These are phyloP conservation scores for Tetanocera ferruginea DNA, from an alignment of 2,888 invertebrate species.

Conservation along the genomic window DNA sequence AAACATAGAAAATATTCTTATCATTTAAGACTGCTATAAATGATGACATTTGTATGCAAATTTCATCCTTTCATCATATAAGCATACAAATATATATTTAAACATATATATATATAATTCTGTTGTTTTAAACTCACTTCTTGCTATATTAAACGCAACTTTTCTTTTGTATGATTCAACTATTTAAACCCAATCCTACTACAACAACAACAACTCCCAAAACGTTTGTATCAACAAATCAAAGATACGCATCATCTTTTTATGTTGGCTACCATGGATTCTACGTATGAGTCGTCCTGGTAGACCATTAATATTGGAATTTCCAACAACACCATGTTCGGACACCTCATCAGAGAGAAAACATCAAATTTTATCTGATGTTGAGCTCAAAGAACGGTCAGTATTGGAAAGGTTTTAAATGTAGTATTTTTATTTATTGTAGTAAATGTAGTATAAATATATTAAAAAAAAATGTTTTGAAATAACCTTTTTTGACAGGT, in stretches of 20 bases:
- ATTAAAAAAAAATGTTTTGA: no score
- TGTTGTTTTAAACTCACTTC: not conserved
- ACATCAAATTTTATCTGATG: conserved; percentile 82
- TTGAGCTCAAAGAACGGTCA: conserved; percentile 85
- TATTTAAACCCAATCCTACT: not conserved
- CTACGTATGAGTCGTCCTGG: conserved; percentile 90
- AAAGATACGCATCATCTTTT: conserved; percentile 90
- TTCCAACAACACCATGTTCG: conserved; percentile 72
- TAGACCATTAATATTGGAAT: conserved; percentile 71
- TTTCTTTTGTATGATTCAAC: not conserved
- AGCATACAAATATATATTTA: not conserved
- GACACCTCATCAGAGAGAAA: conserved; percentile 76
- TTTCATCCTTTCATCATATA: not conserved
- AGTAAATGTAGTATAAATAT: no score
- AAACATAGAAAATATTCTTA: not conserved
- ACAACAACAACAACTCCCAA: not conserved
- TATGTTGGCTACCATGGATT: conserved; percentile 97
- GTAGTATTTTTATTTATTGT: not conserved
- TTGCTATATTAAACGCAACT: not conserved
- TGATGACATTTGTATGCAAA: conserved; percentile 26
- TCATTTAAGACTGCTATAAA: not conserved
- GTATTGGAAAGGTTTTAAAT: not conserved
- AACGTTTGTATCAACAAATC: not conserved
- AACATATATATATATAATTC: not conserved
- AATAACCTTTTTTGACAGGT: no score